Evolutionary conservation across 2,888 invertebrate genomes (phyloP).

Genomic region (Boloria selene): DNA sequence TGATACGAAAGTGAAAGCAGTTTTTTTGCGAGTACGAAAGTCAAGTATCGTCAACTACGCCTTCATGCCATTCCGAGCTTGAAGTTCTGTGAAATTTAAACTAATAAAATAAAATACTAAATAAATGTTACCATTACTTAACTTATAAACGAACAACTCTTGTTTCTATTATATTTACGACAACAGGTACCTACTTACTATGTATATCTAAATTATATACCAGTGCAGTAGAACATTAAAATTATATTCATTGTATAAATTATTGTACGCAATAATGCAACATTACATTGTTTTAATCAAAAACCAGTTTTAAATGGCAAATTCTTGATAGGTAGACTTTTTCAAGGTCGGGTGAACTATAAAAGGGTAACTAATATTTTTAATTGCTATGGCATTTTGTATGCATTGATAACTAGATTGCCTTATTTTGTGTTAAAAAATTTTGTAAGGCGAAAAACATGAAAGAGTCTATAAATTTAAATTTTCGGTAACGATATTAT

Average conservation of each 20-base stretch:
- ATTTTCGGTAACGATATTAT: no score
- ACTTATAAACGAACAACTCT: background rate
- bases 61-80: constrained; percentile 38
- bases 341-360: constrained; percentile 21
- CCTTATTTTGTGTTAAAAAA: no score
- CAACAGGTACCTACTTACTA: no score
- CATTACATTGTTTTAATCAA: constrained; percentile 15
- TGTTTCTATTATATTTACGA: no score
- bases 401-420: background rate
- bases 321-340: constrained; percentile 16
- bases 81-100: constrained; percentile 33
- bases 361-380: constrained; percentile 12
- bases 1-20: constrained; percentile 72
- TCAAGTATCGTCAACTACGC: constrained; percentile 48
- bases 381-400: background rate
- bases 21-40: constrained; percentile 70
- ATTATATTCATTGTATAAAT: constrained; percentile 7
- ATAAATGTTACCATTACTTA: background rate
- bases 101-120: constrained; percentile 28
- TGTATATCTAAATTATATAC: background rate
- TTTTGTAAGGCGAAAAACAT: no score
- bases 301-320: constrained; percentile 30
- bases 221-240: constrained; percentile 11
- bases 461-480: no score
- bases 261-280: constrained; percentile 2